A percentile compares a stretch with the other conserved stretches of the same genome.
Conservation (phyloP, 2,888 invertebrate genomes). For the Phaonia tiefii region DNA sequence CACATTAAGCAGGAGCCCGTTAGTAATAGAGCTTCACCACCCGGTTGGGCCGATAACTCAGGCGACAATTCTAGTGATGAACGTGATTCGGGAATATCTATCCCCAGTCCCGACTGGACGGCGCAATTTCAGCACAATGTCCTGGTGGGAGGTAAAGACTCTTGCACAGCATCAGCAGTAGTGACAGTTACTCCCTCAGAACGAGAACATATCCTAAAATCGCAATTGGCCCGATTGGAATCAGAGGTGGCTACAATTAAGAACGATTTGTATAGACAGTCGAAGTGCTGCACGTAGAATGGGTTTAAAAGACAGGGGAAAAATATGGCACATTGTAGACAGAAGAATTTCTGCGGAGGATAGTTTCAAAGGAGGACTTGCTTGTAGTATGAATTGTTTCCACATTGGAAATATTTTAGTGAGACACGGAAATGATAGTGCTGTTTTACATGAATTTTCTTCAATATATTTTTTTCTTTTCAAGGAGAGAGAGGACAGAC, state of each 20-base stretch:
- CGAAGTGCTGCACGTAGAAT: constrained; percentile 54
- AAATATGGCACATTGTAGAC: neutral
- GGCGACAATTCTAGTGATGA: constrained; percentile 95
- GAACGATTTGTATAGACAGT: constrained; percentile 84
- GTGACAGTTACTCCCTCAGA: constrained; percentile 68
- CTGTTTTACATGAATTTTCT: too few species aligned
- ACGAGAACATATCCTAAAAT: constrained; percentile 89
- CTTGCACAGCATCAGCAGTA: constrained; percentile 53
- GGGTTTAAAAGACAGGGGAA: constrained; percentile 19
- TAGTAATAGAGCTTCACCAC: constrained; percentile 83
- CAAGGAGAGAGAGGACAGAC: constrained; percentile 69
- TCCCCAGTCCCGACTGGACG: constrained; percentile 82
- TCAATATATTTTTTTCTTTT: constrained; percentile 48
- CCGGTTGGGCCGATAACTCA: constrained; percentile 88
- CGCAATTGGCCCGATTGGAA: constrained; percentile 92
- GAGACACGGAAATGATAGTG: too few species aligned
- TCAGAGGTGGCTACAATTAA: constrained; percentile 95
- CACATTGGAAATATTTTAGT: neutral
- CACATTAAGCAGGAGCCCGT: constrained; percentile 93
- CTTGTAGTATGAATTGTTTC: neutral
- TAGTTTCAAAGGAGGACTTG: neutral
- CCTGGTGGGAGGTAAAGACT: constrained; percentile 65
- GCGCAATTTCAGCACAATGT: constrained; percentile 76
- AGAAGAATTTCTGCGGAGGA: neutral
- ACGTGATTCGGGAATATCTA: constrained; percentile 93